Base-by-base conservation (phyloP, 2,797 vertebrate genomes). In the Melanogrammus aeglefinus region DNA sequence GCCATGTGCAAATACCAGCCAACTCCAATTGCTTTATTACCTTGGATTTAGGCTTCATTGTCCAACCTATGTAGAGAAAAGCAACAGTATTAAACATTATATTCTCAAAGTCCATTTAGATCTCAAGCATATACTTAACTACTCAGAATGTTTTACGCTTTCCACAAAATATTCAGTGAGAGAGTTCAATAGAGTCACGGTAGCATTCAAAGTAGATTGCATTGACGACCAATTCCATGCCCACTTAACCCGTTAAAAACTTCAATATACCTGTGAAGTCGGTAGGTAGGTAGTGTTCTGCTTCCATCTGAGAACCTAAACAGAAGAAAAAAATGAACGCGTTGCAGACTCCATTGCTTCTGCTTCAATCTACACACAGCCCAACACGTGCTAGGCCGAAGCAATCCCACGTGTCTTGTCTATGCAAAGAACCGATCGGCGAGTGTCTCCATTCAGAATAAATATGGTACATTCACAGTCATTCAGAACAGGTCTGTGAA, bases 401-500 rank as follows among this genome's bases (percentile, higher is more conserved):
- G 4, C 21, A 51, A 4, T 4, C 4, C 47, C 47, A 0, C 0
- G 9, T 31, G 73, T 13, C 39, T 8, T 38, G 7, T 41, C n/a
- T 14, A 1, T 0, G 1, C 9, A 4, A 14, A 8, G 13, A 4
- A 16, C 7, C 13, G 1, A 2, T 7, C 14, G 31, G 0, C 0
- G 24, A 24, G 51, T 12, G 86, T 91, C 91, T 94, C 91, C 13
- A 81, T 6, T 95, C 94, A 95, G 94, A 93, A 84, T 81, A 78
- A 7, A 78, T 77, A 71, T 73, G 10, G 2, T 93, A 0, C 94
- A 94, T 79, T 95, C 94, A 95, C 93, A 91, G 89, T 79, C 77
- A 88, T 86, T 95, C 94, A 95, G 94, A 7, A 93, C 94, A 95
- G 94, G 94, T 95, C 94, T 95, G 94, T 95, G 94, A 85, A 90